Evolutionary conservation across 2,888 invertebrate species (phyloP).

Genomic region (Amblyteles armatorius): DNA sequence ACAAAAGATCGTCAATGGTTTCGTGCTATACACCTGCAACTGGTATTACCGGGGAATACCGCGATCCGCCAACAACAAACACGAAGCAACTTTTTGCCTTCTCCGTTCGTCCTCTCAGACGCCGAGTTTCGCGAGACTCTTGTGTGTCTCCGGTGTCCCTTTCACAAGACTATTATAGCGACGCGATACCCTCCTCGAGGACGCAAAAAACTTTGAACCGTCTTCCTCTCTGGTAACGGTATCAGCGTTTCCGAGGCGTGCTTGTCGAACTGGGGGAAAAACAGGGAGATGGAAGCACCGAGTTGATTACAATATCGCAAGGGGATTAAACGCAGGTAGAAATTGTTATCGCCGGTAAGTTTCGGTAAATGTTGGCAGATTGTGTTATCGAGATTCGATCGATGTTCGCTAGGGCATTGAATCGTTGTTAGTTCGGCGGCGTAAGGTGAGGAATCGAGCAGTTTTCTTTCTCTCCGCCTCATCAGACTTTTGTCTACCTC

Average conservation of each 20-base stretch:
- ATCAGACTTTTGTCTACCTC: background rate
- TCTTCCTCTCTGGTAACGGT: background rate
- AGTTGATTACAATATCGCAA: background rate
- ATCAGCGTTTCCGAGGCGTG: background rate
- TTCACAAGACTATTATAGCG: slow-evolving; percentile 1
- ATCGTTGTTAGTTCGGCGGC: no score
- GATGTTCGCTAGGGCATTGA: no score
- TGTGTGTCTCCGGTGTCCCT: background rate
- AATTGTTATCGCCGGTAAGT: no score
- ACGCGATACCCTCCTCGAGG: background rate
- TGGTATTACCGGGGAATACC: background rate
- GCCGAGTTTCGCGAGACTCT: slow-evolving; percentile 28
- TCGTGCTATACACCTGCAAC: slow-evolving; percentile 8
- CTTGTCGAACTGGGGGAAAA: background rate
- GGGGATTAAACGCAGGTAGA: no score
- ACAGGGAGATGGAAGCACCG: background rate
- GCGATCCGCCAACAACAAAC: slow-evolving; percentile 46
- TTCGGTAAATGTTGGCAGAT: no score
- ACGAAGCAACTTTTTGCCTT: slow-evolving; percentile 49
- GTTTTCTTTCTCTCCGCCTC: background rate
- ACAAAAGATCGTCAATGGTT: slow-evolving; percentile 29
- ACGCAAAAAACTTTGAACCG: background rate
- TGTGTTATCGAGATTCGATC: no score
- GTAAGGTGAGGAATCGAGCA: no score
- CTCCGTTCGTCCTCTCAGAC: slow-evolving; percentile 4